Percentiles rank a stretch among this genome's conserved stretches.
phyloP scores from a whole-genome alignment of 2,113 vertebrate species.

The Pleuronectes platessa region DNA sequence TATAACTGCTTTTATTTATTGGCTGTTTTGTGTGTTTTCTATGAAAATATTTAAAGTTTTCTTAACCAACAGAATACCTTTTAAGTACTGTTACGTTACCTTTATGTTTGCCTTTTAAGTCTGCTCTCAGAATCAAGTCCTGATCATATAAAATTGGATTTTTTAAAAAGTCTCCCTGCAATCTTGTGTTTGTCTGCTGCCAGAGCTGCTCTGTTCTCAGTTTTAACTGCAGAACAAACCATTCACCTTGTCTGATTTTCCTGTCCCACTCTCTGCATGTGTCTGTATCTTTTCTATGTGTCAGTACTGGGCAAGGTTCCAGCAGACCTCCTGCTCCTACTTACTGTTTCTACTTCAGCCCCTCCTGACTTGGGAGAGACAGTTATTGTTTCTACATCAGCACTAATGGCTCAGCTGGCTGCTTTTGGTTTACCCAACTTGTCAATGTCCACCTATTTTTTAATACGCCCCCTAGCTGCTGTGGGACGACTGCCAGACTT shows the following conservation, averaged over 20 bases:
- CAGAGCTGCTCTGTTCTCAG: conserved; percentile 29
- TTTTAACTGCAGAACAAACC: conserved; percentile 51
- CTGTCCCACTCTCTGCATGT: conserved; percentile 54
- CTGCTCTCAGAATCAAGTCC: background rate
- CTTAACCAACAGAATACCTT: background rate
- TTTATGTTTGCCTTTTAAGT: no score
- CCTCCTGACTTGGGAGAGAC: conserved; percentile 71
- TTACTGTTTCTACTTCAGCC: conserved; percentile 73
- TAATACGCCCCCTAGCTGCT: conserved; percentile 65
- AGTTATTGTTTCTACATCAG: conserved; percentile 79
- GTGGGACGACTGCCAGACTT: conserved; percentile 52
- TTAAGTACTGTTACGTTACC: background rate
- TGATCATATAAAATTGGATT: background rate
- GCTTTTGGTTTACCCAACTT: conserved; percentile 69
- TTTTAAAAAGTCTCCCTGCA: background rate
- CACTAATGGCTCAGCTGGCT: conserved; percentile 77
- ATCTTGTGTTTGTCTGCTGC: conserved; percentile 6
- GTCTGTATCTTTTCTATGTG: conserved; percentile 65
- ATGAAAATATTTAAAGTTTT: no score
- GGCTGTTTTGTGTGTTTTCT: no score
- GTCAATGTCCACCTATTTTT: conserved; percentile 57
- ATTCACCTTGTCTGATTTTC: conserved; percentile 60
- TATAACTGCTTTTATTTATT: conserved; percentile 1
- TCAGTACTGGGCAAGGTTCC: conserved; percentile 66
- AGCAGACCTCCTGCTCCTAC: conserved; percentile 72